Base-by-base conservation (phyloP, 2,797 vertebrate species). In the Chromobotia macracanthus region DNA sequence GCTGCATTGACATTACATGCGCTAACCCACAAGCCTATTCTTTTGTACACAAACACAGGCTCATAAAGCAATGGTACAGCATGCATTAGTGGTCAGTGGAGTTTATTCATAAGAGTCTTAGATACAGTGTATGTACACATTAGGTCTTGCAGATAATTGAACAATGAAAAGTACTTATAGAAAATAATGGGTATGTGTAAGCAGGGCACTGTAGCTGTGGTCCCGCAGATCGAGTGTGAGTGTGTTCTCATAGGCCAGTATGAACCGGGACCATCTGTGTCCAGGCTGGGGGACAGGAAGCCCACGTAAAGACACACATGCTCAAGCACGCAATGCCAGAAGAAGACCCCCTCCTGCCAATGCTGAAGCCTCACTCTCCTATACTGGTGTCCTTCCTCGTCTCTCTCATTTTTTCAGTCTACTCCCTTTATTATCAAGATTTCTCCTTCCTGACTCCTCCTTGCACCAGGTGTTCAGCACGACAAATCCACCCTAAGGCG, bases 281-380 rank as follows among this genome's bases (percentile, higher is more conserved):
- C 88, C 86, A 84, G 87, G 89, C 90, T 84, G 90, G 91, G 90
- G 92, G 90, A 92, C 92, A 94, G 93, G 92, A 94, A 91, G 91
- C 90, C 90, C 89, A 91, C 86, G 87, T 88, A 86, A 85, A 88
- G 90, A 84, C 88, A 88, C 92, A 93, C 92, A 94, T 93, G 93
- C 90, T 85, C 83, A 89, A 86, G 80, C 84, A 88, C 81, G 79
- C 63, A 18, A 72, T 66, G 90, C 90, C 91, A 93, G 83, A 87
- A 89, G 82, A 77, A 55, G 82, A 83, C 86, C 82, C 79, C 82
- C 80, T 86, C 83, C 48, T 79, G 69, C 77, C 60, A 72, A 31
- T 79, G 31, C 35, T 64, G 51, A 76, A 76, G 50, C 60, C 69
- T 41, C 38, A 23, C 25, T 41, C 25, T 74, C 56, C 35, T 46